Percentiles rank a stretch among this genome's conserved stretches.
phyloP scores from a whole-genome alignment of 2,797 vertebrate species.

The Artibeus jamaicensis region DNA sequence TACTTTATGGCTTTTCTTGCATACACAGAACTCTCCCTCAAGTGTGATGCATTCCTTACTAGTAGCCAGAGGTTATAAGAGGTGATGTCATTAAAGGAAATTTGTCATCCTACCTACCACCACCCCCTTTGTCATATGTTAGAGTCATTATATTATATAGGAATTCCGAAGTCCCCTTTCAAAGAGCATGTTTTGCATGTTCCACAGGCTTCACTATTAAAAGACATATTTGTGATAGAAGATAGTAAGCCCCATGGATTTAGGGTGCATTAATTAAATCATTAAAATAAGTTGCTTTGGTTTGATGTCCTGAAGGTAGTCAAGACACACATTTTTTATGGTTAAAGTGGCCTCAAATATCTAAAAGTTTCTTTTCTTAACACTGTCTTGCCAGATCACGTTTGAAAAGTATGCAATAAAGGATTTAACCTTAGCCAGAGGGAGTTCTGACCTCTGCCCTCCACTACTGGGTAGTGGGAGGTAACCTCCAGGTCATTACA shows the following conservation, averaged over 20 bases:
- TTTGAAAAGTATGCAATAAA: neutral
- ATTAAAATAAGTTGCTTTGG: neutral
- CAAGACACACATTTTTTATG: neutral
- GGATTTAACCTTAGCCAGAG: neutral
- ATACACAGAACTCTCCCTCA: neutral
- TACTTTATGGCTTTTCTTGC: neutral
- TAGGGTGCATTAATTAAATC: neutral
- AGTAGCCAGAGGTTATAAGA: neutral
- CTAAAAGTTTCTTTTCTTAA: neutral
- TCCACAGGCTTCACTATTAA: neutral
- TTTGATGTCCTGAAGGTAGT: neutral
- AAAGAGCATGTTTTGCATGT: neutral
- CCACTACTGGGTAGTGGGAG: neutral
- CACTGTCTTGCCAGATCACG: neutral
- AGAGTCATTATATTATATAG: neutral
- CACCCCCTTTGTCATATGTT: neutral
- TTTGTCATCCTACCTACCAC: neutral
- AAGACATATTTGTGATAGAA: neutral
- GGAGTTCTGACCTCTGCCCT: neutral
- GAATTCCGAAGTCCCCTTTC: neutral
- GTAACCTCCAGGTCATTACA: neutral
- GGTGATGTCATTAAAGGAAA: neutral
- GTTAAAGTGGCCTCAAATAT: neutral
- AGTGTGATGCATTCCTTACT: neutral
- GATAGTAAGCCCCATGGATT: neutral